A percentile compares a stretch with the other conserved stretches of the same genome.
Evolutionary conservation across 2,888 invertebrate species (phyloP).

Genomic region (Caenorhabditis japonica): DNA sequence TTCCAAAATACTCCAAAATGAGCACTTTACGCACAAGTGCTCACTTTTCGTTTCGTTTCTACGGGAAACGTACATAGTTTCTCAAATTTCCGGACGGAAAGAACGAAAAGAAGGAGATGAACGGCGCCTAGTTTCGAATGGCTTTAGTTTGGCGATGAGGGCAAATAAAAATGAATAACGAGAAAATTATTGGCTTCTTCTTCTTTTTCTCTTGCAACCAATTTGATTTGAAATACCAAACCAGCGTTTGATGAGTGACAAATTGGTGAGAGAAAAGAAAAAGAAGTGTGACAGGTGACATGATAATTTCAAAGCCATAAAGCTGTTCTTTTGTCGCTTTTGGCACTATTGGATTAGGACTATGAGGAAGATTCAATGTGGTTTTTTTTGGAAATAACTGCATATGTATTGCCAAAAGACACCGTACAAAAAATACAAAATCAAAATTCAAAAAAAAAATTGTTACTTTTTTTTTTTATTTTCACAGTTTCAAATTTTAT

Average conservation of each 20-base stretch:
- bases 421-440: no score
- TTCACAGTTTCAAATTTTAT: no score
- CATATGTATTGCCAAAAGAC: no score
- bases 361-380: not conserved
- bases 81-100: not conserved
- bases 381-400: no score
- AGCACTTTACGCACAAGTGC: no score
- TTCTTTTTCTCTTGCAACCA: not conserved
- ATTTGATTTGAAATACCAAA: no score
- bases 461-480: no score
- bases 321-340: not conserved
- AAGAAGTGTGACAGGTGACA: not conserved
- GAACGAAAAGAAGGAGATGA: not conserved
- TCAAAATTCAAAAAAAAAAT: no score
- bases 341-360: not conserved
- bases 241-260: no score
- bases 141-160: slow-evolving; percentile 3
- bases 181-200: slow-evolving; percentile 51
- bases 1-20: no score
- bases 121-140: not conserved
- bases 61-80: no score
- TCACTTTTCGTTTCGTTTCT: no score
- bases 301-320: not conserved
- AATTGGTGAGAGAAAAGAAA: slow-evolving; percentile 8
- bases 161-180: slow-evolving; percentile 48